Conservation (phyloP, 2,797 vertebrate genomes). For the Coracias cyanogaster region DNA sequence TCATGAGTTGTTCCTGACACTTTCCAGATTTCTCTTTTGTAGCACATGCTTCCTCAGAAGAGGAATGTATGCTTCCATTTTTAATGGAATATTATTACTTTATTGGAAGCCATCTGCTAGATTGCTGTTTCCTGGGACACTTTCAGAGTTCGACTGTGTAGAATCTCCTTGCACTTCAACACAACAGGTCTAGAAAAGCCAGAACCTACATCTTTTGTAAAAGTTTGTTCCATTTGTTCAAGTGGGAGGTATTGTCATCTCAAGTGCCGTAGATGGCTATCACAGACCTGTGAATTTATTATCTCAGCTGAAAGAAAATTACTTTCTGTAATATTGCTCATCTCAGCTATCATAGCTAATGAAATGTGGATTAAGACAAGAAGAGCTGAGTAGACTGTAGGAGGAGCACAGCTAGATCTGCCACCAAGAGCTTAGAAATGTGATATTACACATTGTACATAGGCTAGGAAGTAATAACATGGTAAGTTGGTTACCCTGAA, state of each 20-base stretch:
- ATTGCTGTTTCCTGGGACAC: not conserved
- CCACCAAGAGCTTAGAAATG: not conserved
- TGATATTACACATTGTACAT: not conserved
- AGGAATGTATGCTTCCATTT: not conserved
- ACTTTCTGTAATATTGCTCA: not conserved
- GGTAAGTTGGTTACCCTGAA: not conserved
- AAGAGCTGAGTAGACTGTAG: not conserved
- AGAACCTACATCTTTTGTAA: not conserved
- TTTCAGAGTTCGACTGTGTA: not conserved
- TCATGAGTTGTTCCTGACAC: not conserved
- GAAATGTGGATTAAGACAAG: not conserved
- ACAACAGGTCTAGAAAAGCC: not conserved
- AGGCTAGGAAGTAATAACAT: not conserved
- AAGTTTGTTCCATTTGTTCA: not conserved
- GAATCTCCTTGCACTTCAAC: not conserved
- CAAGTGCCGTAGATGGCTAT: not conserved
- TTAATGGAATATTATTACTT: not conserved
- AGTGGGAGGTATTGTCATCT: not conserved
- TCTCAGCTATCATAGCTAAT: not conserved
- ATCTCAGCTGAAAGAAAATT: slow-evolving; percentile 2
- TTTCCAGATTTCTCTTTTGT: not conserved
- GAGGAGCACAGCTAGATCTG: not conserved
- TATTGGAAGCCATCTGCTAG: not conserved
- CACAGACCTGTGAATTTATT: not conserved
- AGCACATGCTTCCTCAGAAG: not conserved